Evolutionary conservation across 2,888 invertebrate species (phyloP), one percentile per base, ranked within the genome.

Genomic region (Pilophorus perplexus): DNA sequence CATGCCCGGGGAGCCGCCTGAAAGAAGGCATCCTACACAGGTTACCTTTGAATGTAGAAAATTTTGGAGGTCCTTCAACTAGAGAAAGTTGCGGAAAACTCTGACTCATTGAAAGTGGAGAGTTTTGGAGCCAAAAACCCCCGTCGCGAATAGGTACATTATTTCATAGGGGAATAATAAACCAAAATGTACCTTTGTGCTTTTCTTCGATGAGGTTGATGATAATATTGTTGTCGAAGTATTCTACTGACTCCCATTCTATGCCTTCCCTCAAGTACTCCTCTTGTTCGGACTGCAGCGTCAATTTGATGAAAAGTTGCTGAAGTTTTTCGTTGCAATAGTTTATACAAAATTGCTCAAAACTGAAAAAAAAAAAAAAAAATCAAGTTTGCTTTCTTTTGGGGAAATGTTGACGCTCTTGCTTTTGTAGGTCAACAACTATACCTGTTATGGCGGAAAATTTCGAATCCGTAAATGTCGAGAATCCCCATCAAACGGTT

Each of bases 291-390:
- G 90, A 90, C 75, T 90, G 90, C 40, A 95, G 78, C 0, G 94
- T 94, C 74, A 94, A 79, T 77, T 93, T 89, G 75, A 95, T 94
- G 78, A 95, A 95, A 68, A 95, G 79, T 78, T 95, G 94, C 76
- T 95, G 94, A 68, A 95, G 82, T 77, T 95, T 95, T 79, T 95
- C 94, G 76, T 95, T 95, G 77, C 94, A 95, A 80, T 90, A 94
- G 79, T 95, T 95, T 70, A 95, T 95, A 80, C 94, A 94, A 77
- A 95, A 90, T 78, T 95, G 94, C 77, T 90, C 89, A 77, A 90
- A 90, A 74, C 89, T 89, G 74, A 67, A 77, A 77, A 76, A 68
- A 75, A 77, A 54, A 37, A 37, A 38, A n/a, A n/a, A n/a, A n/a
- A n/a, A n/a, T n/a, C n/a, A n/a, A n/a, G n/a, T n/a, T n/a, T n/a